Evolutionary conservation across 1,140 invertebrate species (phyloP).

Genomic region (Eriosoma lanigerum): DNA sequence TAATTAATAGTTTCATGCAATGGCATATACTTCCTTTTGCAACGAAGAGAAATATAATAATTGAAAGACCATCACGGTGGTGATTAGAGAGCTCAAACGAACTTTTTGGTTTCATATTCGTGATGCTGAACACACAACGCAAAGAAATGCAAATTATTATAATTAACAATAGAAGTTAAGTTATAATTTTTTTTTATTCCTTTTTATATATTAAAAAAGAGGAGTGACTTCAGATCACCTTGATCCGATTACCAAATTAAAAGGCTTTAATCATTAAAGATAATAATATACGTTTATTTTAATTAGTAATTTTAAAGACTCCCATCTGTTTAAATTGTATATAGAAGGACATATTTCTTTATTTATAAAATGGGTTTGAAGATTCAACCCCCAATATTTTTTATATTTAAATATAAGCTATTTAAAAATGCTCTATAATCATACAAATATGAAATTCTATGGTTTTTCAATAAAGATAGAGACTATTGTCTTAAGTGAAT

Average conservation of each 20-base stretch:
- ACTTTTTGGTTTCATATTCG: constrained; percentile 18
- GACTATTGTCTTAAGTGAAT: too few species aligned
- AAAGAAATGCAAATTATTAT: constrained; percentile 6
- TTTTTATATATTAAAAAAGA: background rate
- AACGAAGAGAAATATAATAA: background rate
- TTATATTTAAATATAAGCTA: too few species aligned
- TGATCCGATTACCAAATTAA: background rate
- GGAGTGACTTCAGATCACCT: background rate
- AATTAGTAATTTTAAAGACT: background rate
- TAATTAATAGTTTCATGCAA: background rate
- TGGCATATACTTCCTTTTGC: background rate
- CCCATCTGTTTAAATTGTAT: too few species aligned
- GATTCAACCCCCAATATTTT: background rate
- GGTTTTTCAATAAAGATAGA: too few species aligned
- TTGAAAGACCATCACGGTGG: background rate
- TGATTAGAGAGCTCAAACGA: constrained; percentile 3
- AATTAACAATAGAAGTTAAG: background rate
- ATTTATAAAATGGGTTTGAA: too few species aligned
- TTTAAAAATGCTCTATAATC: too few species aligned
- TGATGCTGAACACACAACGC: background rate
- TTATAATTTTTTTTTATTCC: background rate
- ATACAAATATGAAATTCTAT: too few species aligned
- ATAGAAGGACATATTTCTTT: too few species aligned
- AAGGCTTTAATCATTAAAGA: background rate
- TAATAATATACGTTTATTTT: background rate